These are phyloP conservation scores for Zoanthus sociatus DNA, from an alignment of 92 coral and sea anemone genomes.

Conservation along the genomic window DNA sequence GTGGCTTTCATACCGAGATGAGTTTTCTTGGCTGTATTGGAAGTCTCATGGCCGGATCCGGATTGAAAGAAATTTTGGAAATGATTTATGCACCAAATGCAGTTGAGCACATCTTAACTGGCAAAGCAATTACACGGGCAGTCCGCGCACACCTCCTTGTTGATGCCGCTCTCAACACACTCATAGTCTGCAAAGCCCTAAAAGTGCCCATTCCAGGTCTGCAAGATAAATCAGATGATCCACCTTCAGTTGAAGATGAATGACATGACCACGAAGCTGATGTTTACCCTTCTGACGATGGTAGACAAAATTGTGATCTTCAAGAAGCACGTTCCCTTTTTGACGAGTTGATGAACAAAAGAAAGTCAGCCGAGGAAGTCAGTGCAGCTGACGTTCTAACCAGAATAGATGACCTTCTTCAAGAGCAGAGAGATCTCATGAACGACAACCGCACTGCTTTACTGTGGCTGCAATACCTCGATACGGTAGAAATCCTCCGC, in stretches of 20 bases:
- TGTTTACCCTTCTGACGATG: neutral
- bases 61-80: too few species aligned
- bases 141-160: slow-evolving; percentile 43
- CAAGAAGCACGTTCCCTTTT: neutral
- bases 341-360: slow-evolving; percentile 14
- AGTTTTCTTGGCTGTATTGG: too few species aligned
- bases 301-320: neutral
- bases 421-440: slow-evolving; percentile 18
- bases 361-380: slow-evolving; percentile 18
- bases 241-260: neutral
- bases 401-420: slow-evolving; percentile 23
- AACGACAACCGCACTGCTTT: slow-evolving; percentile 26
- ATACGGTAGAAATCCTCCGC: slow-evolving; percentile 43
- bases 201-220: neutral
- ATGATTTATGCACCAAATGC: neutral
- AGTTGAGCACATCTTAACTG: slow-evolving; percentile 42
- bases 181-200: neutral
- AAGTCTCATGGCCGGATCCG: too few species aligned
- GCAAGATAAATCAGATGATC: neutral
- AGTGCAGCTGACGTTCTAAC: slow-evolving; percentile 24
- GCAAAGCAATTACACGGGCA: slow-evolving; percentile 56
- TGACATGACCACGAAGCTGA: neutral
- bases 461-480: slow-evolving; percentile 8
- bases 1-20: too few species aligned
- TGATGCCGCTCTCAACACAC: slow-evolving; percentile 38